These are phyloP conservation scores for Myotis planiceps DNA, from an alignment of 2,797 vertebrate species.

Conservation along the genomic window DNA sequence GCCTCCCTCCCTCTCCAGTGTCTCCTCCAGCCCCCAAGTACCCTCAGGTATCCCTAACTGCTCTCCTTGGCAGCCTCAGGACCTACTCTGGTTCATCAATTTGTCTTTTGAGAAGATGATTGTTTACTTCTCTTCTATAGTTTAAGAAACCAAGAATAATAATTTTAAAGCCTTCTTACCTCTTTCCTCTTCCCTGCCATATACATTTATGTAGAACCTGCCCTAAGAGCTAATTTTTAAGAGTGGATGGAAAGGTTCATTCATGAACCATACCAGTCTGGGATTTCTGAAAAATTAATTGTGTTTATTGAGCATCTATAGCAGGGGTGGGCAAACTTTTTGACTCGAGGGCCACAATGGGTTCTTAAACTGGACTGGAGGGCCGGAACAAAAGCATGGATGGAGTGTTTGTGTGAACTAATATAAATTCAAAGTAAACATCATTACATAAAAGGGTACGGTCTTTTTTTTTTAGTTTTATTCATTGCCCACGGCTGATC, in stretches of 20 bases:
- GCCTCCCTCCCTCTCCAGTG: neutral
- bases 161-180: neutral
- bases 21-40: neutral
- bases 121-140: neutral
- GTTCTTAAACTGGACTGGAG: too few species aligned
- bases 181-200: neutral
- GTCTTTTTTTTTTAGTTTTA: too few species aligned
- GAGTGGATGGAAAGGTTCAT: neutral
- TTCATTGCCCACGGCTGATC: too few species aligned
- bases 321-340: too few species aligned
- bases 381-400: too few species aligned
- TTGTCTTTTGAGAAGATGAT: neutral
- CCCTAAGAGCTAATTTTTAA: neutral
- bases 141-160: neutral
- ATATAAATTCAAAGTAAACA: too few species aligned
- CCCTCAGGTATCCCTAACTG: too few species aligned
- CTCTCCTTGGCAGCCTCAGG: neutral
- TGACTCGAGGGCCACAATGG: too few species aligned
- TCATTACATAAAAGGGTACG: too few species aligned
- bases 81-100: neutral
- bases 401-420: too few species aligned
- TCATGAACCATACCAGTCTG: neutral
- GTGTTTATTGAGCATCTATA: neutral
- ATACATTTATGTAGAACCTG: neutral
- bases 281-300: neutral